phyloP scores from a whole-genome alignment of 1,140 invertebrate species.

The Hirudo medicinalis region DNA sequence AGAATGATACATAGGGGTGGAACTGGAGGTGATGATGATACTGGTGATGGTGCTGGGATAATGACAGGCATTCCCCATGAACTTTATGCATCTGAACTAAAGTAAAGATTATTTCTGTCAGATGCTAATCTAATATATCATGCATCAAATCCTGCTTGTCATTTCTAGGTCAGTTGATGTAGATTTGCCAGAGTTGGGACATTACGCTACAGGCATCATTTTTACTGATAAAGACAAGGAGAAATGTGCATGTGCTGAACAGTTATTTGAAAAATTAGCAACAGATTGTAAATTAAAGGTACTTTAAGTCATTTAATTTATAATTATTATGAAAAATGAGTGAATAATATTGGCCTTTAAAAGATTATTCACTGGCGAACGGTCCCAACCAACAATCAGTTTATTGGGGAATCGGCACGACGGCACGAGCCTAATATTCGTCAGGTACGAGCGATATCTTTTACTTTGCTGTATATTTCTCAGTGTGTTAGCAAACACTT shows the following conservation, averaged over 20 bases:
- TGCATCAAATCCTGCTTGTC: too few relatives aligned
- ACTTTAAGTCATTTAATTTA: constrained; percentile 20
- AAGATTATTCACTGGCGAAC: constrained; percentile 78
- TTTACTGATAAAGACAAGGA: constrained; percentile 73
- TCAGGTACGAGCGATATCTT: constrained; percentile 46
- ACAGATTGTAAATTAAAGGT: constrained; percentile 62
- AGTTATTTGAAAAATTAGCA: constrained; percentile 65
- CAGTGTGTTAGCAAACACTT: not conserved
- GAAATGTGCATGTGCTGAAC: constrained; percentile 64
- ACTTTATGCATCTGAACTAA: constrained; percentile 59
- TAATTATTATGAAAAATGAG: not conserved
- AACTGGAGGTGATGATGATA: constrained; percentile 95
- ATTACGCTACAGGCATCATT: constrained; percentile 89
- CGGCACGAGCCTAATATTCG: constrained; percentile 87
- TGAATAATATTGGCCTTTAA: not conserved
- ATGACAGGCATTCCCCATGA: constrained; percentile 87
- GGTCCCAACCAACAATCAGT: constrained; percentile 68
- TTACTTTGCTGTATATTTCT: not conserved
- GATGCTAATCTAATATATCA: too few relatives aligned
- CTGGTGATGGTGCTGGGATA: constrained; percentile 93
- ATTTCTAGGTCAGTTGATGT: constrained; percentile 50
- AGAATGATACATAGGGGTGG: constrained; percentile 98
- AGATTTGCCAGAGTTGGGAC: constrained; percentile 65
- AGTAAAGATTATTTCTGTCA: constrained; percentile 26
- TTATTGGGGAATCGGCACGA: constrained; percentile 75